phyloP scores from a whole-genome alignment of 2,888 invertebrate genomes.

The Oxycera nigricornis region DNA sequence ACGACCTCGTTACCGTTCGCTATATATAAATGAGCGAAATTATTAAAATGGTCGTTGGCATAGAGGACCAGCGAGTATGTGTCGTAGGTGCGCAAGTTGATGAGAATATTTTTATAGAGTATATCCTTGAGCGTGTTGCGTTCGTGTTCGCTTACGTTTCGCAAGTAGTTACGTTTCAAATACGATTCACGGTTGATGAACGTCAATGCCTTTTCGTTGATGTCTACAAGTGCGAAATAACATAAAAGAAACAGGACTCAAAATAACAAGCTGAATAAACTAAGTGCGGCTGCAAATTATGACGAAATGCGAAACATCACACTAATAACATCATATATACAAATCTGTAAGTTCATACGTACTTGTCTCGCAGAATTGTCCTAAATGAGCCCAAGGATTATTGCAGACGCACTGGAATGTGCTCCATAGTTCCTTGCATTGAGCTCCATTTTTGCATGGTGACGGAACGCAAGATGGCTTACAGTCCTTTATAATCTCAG shows the following conservation, averaged over 20 bases:
- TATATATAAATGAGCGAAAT: slow-evolving; percentile 89
- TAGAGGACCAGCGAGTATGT: slow-evolving; percentile 82
- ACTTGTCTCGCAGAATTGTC: slow-evolving; percentile 91
- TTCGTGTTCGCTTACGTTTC: slow-evolving; percentile 68
- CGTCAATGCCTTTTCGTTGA: slow-evolving; percentile 87
- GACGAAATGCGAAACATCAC: no score
- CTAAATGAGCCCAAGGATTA: slow-evolving; percentile 92
- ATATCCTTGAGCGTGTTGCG: slow-evolving; percentile 72
- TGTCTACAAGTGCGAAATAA: slow-evolving; percentile 68
- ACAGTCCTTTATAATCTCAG: slow-evolving; percentile 91
- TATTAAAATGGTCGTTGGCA: slow-evolving; percentile 91
- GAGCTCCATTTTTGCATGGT: slow-evolving; percentile 90
- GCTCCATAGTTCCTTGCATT: slow-evolving; percentile 91
- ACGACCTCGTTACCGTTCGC: slow-evolving; percentile 80
- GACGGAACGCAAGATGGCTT: slow-evolving; percentile 94
- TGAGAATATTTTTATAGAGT: slow-evolving; percentile 80
- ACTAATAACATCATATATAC: no score
- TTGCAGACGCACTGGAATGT: slow-evolving; percentile 91
- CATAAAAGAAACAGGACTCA: neutral
- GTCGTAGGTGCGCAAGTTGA: slow-evolving; percentile 89
- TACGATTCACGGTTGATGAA: slow-evolving; percentile 83
- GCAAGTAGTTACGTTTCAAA: slow-evolving; percentile 80
- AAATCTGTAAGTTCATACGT: slow-evolving; percentile 59
- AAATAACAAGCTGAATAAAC: neutral
- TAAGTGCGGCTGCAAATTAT: no score